phyloP scores from a whole-genome alignment of 2,113 vertebrate genomes.

The Buteo buteo region DNA sequence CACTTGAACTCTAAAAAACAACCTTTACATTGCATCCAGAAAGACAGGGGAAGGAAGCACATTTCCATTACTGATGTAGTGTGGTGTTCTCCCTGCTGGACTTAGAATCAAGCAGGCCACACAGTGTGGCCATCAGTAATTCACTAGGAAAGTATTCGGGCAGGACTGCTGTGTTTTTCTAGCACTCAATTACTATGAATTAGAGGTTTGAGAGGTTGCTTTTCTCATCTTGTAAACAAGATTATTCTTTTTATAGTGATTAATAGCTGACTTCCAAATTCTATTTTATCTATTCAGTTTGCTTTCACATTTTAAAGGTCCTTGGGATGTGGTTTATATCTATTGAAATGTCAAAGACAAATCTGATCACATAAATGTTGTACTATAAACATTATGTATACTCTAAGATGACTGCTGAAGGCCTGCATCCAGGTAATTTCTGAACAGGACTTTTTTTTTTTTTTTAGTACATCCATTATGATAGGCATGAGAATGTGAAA shows the following conservation, averaged over 20 bases:
- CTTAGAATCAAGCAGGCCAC: background rate
- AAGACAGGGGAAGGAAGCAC: background rate
- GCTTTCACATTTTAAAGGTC: background rate
- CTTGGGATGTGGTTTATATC: background rate
- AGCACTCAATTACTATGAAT: background rate
- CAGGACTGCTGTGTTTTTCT: background rate
- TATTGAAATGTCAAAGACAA: background rate
- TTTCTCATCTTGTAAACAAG: background rate
- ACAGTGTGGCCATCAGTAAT: background rate
- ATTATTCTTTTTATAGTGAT: background rate
- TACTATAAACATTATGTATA: background rate
- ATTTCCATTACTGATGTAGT: accelerated
- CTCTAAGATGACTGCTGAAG: background rate
- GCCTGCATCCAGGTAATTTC: background rate
- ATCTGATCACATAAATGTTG: background rate
- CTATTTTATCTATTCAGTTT: background rate
- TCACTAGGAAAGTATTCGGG: background rate
- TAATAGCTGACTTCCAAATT: background rate
- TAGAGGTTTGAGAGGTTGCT: background rate
- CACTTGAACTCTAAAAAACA: background rate
- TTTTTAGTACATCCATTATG: background rate
- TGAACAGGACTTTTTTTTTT: background rate
- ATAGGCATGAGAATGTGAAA: background rate
- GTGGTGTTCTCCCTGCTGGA: background rate
- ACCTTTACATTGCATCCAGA: background rate